Conservation (phyloP, 2,113 vertebrate species). For the Tiliqua scincoides region DNA sequence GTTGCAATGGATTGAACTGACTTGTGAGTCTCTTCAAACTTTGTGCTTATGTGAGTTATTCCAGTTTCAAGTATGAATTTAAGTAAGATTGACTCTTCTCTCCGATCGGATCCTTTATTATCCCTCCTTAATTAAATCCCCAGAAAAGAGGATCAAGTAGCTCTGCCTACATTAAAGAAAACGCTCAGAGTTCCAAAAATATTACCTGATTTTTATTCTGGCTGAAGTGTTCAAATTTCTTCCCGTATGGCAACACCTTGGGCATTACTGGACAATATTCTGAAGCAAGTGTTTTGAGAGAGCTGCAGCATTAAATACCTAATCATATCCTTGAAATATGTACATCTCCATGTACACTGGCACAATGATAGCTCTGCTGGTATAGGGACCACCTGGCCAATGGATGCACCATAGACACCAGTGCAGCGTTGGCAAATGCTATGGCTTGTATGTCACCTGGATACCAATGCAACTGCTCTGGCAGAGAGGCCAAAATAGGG, state of each 20-base stretch:
- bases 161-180: slow-evolving; percentile 39
- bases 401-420: too few species aligned
- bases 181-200: slow-evolving; percentile 31
- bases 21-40: background rate
- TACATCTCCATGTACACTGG: too few species aligned
- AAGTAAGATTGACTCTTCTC: slow-evolving; percentile 33
- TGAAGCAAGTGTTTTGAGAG: background rate
- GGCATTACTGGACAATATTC: background rate
- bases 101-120: slow-evolving; percentile 50
- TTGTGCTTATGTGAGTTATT: slow-evolving; percentile 1
- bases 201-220: slow-evolving; percentile 18
- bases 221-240: background rate
- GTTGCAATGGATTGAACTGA: background rate
- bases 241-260: background rate
- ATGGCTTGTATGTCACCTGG: too few species aligned
- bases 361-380: too few species aligned
- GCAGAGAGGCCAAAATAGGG: too few species aligned
- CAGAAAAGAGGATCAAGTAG: slow-evolving; percentile 33
- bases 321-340: too few species aligned
- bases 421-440: too few species aligned
- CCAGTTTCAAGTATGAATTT: slow-evolving; percentile 21
- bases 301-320: background rate
- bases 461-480: too few species aligned
- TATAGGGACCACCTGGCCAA: too few species aligned
- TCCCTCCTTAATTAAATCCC: slow-evolving; percentile 60